Percentiles rank a stretch among this genome's conserved stretches.
Conservation (phyloP, 2,113 vertebrate genomes). For the Amazona vittata region DNA sequence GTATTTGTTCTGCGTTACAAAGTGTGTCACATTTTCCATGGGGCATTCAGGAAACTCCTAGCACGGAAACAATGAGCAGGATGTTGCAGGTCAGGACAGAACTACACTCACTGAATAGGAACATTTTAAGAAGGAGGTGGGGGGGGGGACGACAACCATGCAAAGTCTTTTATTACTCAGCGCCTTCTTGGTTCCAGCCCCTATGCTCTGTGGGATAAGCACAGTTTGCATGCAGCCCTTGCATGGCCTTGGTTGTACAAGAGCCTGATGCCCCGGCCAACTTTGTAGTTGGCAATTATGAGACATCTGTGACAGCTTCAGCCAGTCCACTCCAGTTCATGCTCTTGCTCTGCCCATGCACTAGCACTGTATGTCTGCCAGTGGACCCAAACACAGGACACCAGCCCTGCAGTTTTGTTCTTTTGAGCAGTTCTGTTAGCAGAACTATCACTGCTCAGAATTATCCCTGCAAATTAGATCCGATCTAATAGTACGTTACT, state of each 20-base stretch:
- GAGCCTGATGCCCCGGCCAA: not conserved
- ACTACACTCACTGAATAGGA: not conserved
- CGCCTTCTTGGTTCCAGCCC: not conserved
- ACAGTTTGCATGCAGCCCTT: not conserved
- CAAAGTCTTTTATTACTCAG: fast-evolving
- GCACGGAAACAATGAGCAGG: not conserved
- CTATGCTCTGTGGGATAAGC: not conserved
- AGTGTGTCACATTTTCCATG: not conserved
- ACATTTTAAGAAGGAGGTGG: not conserved
- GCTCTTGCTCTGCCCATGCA: not conserved
- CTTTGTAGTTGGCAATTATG: not conserved
- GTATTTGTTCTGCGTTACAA: not conserved
- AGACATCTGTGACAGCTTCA: not conserved
- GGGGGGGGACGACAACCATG: not conserved
- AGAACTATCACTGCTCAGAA: not conserved
- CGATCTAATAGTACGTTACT: not conserved
- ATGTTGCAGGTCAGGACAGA: slow-evolving; percentile 11
- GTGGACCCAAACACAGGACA: not conserved
- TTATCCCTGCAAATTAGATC: not conserved
- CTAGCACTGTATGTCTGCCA: not conserved
- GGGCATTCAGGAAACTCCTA: slow-evolving; percentile 17
- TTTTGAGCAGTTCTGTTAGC: not conserved
- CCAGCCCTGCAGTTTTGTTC: not conserved
- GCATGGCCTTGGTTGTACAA: not conserved
- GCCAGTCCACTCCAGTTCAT: not conserved